phyloP scores from a whole-genome alignment of 2,888 invertebrate species.

The Germaria angustata region DNA sequence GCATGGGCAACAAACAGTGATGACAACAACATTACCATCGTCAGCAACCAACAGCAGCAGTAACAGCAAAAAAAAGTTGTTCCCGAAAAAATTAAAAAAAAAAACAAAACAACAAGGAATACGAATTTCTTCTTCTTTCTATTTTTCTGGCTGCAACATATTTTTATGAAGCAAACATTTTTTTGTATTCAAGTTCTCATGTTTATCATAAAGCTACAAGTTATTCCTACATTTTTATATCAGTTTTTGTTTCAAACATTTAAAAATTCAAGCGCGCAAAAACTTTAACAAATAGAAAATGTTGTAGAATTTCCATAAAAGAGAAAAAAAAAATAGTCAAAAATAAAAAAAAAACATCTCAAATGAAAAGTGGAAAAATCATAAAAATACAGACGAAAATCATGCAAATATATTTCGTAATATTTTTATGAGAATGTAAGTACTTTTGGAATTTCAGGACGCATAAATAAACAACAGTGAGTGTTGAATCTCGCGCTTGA shows the following conservation, averaged over 20 bases:
- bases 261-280: slow-evolving; percentile 47
- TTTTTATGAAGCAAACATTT: slow-evolving; percentile 57
- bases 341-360: neutral
- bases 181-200: slow-evolving; percentile 52
- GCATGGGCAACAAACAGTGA: slow-evolving; percentile 20
- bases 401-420: slow-evolving; percentile 28
- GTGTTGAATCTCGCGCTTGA: neutral
- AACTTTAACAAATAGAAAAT: slow-evolving; percentile 29
- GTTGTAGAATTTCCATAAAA: slow-evolving; percentile 37
- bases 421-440: slow-evolving; percentile 51
- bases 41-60: slow-evolving; percentile 1
- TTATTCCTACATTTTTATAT: slow-evolving; percentile 45
- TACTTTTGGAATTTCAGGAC: slow-evolving; percentile 32
- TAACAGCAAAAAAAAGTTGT: slow-evolving; percentile 57
- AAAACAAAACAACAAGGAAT: slow-evolving; percentile 2
- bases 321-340: too few species aligned
- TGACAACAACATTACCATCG: neutral
- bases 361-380: slow-evolving; percentile 24
- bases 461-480: slow-evolving; percentile 31
- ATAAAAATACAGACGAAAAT: slow-evolving; percentile 31
- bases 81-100: slow-evolving; percentile 24
- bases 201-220: slow-evolving; percentile 59
- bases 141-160: slow-evolving; percentile 53
- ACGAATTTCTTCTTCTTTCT: slow-evolving; percentile 20
- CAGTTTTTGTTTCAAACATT: slow-evolving; percentile 1